Conservation (phyloP, 2,888 invertebrate genomes). For the Stenoptilia bipunctidactyla region DNA sequence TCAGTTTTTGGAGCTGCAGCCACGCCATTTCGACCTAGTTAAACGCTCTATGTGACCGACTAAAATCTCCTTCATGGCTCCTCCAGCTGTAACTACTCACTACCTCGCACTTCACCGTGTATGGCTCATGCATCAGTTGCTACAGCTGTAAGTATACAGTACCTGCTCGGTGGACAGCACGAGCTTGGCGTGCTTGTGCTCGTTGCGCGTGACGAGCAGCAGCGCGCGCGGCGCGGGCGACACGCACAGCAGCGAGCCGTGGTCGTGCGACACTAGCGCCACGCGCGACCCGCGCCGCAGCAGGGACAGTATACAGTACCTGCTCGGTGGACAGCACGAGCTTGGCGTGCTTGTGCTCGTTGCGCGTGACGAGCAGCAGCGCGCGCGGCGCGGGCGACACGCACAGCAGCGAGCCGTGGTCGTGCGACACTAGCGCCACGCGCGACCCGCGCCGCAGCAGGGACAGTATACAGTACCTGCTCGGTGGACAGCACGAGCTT, state of each 20-base stretch:
- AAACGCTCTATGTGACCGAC: too few relatives aligned
- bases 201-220: too few relatives aligned
- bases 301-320: not conserved
- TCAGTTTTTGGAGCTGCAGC: too few relatives aligned
- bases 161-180: not conserved
- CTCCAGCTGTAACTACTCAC: not conserved
- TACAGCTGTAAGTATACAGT: not conserved
- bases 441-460: slow-evolving; percentile 66
- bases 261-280: not conserved
- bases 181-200: too few relatives aligned
- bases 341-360: too few relatives aligned
- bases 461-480: too few relatives aligned
- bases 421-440: slow-evolving; percentile 91
- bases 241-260: too few relatives aligned
- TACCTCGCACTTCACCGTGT: too few relatives aligned
- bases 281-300: not conserved
- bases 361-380: too few relatives aligned
- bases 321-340: not conserved
- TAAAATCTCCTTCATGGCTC: too few relatives aligned
- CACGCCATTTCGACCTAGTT: too few relatives aligned
- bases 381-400: slow-evolving; percentile 46
- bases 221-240: not conserved
- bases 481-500: slow-evolving; percentile 94
- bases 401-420: slow-evolving; percentile 89
- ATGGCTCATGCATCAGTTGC: too few relatives aligned